Evolutionary conservation across 1,140 invertebrate genomes (phyloP).

Genomic region (Drosophila pachea): DNA sequence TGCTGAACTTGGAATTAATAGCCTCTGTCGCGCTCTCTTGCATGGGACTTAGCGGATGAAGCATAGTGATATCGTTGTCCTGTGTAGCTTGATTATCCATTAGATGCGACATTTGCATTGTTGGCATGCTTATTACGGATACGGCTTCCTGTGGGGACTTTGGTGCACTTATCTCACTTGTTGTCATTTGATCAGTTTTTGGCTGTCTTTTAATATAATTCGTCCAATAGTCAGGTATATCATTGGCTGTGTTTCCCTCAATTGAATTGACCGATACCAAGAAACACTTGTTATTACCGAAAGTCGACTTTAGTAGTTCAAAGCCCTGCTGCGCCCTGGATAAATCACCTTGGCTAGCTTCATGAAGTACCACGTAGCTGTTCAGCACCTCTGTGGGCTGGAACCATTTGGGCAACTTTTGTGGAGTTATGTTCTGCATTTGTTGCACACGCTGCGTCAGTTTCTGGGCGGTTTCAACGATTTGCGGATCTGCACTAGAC

Average conservation of each 20-base stretch:
- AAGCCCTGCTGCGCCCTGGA: conserved; percentile 85
- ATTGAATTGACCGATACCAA: conserved; percentile 92
- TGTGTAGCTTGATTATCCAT: conserved; percentile 52
- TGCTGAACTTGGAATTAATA: conserved; percentile 79
- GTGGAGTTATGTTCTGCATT: conserved; percentile 85
- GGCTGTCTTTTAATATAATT: conserved; percentile 85
- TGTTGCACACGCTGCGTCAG: conserved; percentile 89
- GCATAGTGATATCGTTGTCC: conserved; percentile 65
- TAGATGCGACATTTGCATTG: conserved; percentile 68
- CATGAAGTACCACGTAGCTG: conserved; percentile 94
- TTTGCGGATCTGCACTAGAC: conserved; percentile 89
- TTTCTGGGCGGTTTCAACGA: conserved; percentile 87
- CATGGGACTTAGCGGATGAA: conserved; percentile 84
- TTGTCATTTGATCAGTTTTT: conserved; percentile 79
- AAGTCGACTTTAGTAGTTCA: conserved; percentile 90
- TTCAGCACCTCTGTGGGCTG: conserved; percentile 88
- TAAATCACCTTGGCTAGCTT: conserved; percentile 80
- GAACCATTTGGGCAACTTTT: conserved; percentile 95
- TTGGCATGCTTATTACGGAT: conserved; percentile 81
- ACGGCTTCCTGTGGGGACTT: conserved; percentile 81
- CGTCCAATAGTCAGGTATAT: conserved; percentile 90
- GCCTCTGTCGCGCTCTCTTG: conserved; percentile 76
- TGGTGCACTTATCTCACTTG: conserved; percentile 84
- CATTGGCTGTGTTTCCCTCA: conserved; percentile 79
- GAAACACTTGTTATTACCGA: conserved; percentile 91